phyloP scores from a whole-genome alignment of 2,797 vertebrate species.

The Pyrocephalus nanus region DNA sequence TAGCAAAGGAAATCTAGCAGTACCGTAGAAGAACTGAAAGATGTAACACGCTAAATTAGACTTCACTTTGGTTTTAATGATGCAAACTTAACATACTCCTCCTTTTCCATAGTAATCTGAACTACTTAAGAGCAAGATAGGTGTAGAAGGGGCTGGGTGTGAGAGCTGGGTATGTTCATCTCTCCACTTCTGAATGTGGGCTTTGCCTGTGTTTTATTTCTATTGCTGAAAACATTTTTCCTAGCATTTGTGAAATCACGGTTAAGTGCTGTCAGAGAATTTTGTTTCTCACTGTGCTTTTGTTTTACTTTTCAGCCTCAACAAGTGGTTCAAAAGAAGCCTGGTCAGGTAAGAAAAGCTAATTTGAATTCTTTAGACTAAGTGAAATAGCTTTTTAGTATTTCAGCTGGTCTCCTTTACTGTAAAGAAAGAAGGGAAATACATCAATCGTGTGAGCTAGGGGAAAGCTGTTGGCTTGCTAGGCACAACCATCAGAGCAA shows the following conservation, averaged over 20 bases:
- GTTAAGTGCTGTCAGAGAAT: background rate
- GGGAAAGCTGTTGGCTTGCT: background rate
- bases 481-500: background rate
- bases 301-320: slow-evolving; percentile 85
- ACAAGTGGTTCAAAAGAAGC: slow-evolving; percentile 92
- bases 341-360: slow-evolving; percentile 86
- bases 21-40: background rate
- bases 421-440: background rate
- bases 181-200: background rate
- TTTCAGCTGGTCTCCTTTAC: background rate
- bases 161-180: background rate
- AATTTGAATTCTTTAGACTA: background rate
- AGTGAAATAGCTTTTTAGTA: background rate
- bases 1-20: background rate
- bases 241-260: background rate
- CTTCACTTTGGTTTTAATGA: background rate
- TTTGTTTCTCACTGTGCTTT: slow-evolving; percentile 3
- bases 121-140: background rate
- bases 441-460: fast-evolving
- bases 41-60: background rate
- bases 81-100: background rate
- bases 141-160: background rate
- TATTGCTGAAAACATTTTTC: background rate
- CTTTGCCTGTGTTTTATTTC: background rate
- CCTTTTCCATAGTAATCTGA: background rate